These are phyloP conservation scores for Phortica magna DNA, from an alignment of 2,888 invertebrate species.

Conservation along the genomic window DNA sequence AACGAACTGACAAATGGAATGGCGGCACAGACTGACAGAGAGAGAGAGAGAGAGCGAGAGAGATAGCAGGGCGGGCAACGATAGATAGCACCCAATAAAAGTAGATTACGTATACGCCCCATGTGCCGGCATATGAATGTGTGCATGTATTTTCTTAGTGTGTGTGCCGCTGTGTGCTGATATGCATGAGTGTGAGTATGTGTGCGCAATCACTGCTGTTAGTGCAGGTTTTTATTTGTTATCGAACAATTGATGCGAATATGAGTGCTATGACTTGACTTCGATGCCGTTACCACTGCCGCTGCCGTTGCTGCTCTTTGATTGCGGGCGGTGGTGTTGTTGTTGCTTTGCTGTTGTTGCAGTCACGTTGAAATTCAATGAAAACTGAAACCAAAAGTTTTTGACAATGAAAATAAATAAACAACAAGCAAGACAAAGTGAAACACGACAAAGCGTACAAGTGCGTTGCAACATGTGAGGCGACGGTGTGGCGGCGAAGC, in stretches of 20 bases:
- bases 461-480: background rate
- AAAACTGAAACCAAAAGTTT: conserved; percentile 35
- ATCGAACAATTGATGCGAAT: conserved; percentile 33
- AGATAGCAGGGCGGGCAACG: background rate
- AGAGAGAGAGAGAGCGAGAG: background rate
- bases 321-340: background rate
- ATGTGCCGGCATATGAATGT: background rate
- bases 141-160: background rate
- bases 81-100: conserved; percentile 31
- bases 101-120: conserved; percentile 26
- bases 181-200: conserved; percentile 10
- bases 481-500: background rate
- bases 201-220: background rate
- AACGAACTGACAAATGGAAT: background rate
- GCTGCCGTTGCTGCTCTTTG: background rate
- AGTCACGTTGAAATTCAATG: conserved; percentile 27
- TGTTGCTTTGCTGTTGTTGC: background rate
- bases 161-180: background rate
- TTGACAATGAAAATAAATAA: conserved; percentile 34
- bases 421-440: conserved; percentile 14
- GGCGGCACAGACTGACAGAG: no score
- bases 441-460: background rate
- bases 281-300: background rate
- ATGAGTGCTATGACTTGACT: conserved; percentile 25
- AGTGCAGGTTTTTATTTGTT: conserved; percentile 10